A percentile compares a stretch with the other conserved stretches of the same genome.
Conservation (phyloP, 2,113 vertebrate species). For the Rhizomys pruinosus region DNA sequence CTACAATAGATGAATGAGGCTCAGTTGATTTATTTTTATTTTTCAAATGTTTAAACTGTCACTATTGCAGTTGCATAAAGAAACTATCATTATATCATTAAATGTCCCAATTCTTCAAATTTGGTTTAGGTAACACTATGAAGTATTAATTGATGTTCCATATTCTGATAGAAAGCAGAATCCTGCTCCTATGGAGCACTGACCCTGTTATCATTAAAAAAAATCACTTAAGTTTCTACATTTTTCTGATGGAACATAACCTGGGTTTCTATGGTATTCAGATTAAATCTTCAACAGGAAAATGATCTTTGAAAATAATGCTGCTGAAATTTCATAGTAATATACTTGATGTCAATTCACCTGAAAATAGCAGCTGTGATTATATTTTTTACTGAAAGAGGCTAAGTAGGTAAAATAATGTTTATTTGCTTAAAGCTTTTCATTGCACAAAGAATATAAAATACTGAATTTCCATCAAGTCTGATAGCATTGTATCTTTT, state of each 20-base stretch:
- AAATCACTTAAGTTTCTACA: not conserved
- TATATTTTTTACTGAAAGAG: not conserved
- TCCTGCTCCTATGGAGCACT: not conserved
- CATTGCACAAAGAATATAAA: not conserved
- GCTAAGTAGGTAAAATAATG: slow-evolving; percentile 3
- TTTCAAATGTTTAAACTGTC: not conserved
- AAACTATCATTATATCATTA: not conserved
- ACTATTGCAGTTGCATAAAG: not conserved
- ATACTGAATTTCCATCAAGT: not conserved
- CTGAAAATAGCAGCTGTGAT: not conserved
- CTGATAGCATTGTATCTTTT: not conserved
- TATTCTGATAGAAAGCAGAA: not conserved
- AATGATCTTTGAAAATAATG: not conserved
- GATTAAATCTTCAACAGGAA: slow-evolving; percentile 1
- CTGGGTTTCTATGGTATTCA: not conserved
- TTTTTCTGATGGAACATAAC: not conserved
- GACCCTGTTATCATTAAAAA: not conserved
- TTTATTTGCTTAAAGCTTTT: not conserved
- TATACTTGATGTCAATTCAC: not conserved
- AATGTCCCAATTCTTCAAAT: not conserved
- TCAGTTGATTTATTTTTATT: not conserved
- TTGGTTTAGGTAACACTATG: not conserved
- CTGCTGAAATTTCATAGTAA: not conserved
- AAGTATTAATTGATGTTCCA: not conserved
- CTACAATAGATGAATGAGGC: not conserved